phyloP scores from a whole-genome alignment of 2,113 vertebrate species.

The Boleophthalmus pectinirostris region DNA sequence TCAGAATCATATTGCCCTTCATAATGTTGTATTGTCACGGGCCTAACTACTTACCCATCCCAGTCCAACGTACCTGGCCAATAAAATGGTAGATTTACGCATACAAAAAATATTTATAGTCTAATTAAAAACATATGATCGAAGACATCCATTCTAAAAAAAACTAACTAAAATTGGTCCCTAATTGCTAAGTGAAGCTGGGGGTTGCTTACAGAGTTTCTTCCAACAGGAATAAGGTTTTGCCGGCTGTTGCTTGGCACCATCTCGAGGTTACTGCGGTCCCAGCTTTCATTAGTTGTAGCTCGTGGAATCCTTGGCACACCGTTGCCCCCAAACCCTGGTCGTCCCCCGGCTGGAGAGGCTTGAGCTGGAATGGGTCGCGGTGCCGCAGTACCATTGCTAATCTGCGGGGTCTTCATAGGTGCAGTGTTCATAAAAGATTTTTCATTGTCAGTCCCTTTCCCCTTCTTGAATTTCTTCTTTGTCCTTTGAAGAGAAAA shows the following conservation, averaged over 20 bases:
- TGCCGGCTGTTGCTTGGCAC: conserved; percentile 33
- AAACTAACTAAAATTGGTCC: too few relatives aligned
- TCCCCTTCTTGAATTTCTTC: conserved; percentile 27
- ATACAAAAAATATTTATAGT: too few relatives aligned
- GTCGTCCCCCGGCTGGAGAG: background rate
- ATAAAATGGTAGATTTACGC: too few relatives aligned
- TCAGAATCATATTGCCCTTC: too few relatives aligned
- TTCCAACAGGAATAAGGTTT: conserved; percentile 26
- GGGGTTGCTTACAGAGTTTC: conserved; percentile 27
- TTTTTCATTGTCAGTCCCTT: background rate
- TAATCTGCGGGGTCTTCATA: conserved; percentile 10
- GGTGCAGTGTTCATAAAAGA: conserved; percentile 3
- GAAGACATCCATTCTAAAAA: too few relatives aligned
- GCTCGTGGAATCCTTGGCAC: conserved; percentile 72
- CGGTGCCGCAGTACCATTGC: background rate
- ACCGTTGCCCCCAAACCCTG: background rate
- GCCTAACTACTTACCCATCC: too few relatives aligned
- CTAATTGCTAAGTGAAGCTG: too few relatives aligned
- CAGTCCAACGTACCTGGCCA: too few relatives aligned
- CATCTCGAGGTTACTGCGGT: conserved; percentile 62
- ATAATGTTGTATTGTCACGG: too few relatives aligned
- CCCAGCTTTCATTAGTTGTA: conserved; percentile 43
- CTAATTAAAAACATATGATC: too few relatives aligned
- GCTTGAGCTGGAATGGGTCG: background rate
- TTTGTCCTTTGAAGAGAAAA: conserved; percentile 20